Conservation (phyloP, 1,140 invertebrate genomes). For the Drosophila mayri region DNA sequence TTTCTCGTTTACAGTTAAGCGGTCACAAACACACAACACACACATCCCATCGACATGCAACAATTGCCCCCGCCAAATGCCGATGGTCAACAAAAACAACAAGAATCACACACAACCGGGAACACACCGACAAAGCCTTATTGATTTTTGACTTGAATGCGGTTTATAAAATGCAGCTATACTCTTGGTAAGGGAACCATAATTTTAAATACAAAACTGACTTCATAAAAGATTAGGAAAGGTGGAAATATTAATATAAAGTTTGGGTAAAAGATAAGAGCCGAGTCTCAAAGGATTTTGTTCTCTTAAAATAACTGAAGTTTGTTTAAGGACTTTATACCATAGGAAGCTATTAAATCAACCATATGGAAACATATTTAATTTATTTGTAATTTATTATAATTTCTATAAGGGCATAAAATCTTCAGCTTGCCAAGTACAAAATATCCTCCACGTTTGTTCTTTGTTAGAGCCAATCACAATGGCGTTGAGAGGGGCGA, state of each 20-base stretch:
- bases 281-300: background rate
- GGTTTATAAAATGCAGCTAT: constrained; percentile 41
- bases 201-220: background rate
- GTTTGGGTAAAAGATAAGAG: background rate
- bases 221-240: background rate
- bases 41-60: constrained; percentile 38
- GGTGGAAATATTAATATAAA: no score
- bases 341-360: background rate
- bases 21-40: constrained; percentile 12
- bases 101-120: constrained; percentile 32
- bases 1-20: constrained; percentile 52
- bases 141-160: constrained; percentile 62
- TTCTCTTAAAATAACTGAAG: background rate
- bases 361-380: background rate
- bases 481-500: constrained; percentile 17
- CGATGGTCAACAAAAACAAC: constrained; percentile 47
- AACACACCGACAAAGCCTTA: constrained; percentile 48
- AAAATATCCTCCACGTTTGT: background rate
- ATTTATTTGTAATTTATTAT: background rate
- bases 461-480: constrained; percentile 35
- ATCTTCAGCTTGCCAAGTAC: background rate
- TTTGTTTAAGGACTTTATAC: background rate
- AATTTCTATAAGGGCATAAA: background rate
- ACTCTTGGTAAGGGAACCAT: background rate
- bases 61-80: constrained; percentile 47